These are phyloP conservation scores for Ectropis grisescens DNA, from an alignment of 1,140 invertebrate species.

Conservation along the genomic window DNA sequence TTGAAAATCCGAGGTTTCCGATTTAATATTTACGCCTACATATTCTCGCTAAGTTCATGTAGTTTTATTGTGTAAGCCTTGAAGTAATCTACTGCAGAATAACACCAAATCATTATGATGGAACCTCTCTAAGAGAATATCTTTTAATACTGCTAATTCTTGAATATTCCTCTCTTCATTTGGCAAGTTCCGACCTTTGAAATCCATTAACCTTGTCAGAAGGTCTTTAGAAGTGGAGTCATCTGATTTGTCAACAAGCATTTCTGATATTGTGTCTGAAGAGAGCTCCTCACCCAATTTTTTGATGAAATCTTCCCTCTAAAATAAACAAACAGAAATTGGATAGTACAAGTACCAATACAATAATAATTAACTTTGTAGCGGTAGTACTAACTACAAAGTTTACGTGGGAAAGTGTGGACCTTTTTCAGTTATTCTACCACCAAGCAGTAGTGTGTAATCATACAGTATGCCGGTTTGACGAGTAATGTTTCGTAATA, in stretches of 20 bases:
- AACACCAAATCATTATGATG: conserved; percentile 33
- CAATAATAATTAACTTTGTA: no score
- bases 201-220: conserved; percentile 24
- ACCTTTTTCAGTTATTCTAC: background rate
- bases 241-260: conserved; percentile 23
- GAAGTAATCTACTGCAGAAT: conserved; percentile 45
- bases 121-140: conserved; percentile 30
- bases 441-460: background rate
- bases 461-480: background rate
- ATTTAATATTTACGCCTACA: no score
- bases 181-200: conserved; percentile 7
- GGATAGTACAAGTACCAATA: background rate
- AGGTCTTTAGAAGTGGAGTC: conserved; percentile 9
- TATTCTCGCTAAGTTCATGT: no score
- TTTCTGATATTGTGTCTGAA: conserved; percentile 17
- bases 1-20: no score
- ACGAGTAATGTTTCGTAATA: no score
- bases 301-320: conserved; percentile 39
- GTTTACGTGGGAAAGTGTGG: background rate
- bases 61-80: conserved; percentile 28
- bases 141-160: conserved; percentile 21
- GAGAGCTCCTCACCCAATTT: conserved; percentile 19
- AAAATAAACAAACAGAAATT: conserved; percentile 12
- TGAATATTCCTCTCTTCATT: background rate
- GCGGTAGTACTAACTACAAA: no score